A percentile compares a stretch with the other conserved stretches of the same genome.
Conservation (phyloP, 2,888 invertebrate species). For the Spisula solida region DNA sequence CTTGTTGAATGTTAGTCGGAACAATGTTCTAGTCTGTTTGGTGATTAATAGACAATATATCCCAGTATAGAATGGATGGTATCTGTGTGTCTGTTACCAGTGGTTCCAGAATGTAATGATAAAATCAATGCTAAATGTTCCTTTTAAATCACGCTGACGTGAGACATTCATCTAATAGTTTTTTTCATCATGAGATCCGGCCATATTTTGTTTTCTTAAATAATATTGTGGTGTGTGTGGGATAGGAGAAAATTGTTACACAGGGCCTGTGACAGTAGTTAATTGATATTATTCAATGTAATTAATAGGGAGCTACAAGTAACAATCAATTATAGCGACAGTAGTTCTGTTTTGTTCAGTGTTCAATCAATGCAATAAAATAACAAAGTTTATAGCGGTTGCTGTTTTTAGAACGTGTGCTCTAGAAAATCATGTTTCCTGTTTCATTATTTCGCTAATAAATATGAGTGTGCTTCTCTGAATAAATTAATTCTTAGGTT, state of each 20-base stretch:
- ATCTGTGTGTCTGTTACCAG: neutral
- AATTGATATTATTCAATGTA: constrained; percentile 7
- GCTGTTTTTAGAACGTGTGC: constrained; percentile 1
- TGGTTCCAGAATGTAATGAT: neutral
- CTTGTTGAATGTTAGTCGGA: no score
- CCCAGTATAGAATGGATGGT: neutral
- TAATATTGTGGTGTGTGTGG: constrained; percentile 1
- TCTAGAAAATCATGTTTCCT: neutral
- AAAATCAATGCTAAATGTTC: constrained; percentile 19
- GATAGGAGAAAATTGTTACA: neutral
- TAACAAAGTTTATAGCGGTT: constrained; percentile 1
- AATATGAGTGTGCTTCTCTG: neutral
- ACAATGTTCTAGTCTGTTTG: no score
- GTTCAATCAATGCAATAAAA: neutral
- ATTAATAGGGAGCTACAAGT: neutral
- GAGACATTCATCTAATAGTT: neutral
- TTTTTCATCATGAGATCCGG: constrained; percentile 9
- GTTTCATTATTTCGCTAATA: neutral
- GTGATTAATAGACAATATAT: no score
- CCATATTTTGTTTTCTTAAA: constrained; percentile 17
- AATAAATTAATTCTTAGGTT: constrained; percentile 1
- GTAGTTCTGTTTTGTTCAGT: neutral
- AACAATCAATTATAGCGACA: neutral
- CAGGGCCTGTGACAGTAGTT: neutral
- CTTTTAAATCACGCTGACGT: neutral